phyloP scores from a whole-genome alignment of 2,888 invertebrate species.

The Epinotia ramella region DNA sequence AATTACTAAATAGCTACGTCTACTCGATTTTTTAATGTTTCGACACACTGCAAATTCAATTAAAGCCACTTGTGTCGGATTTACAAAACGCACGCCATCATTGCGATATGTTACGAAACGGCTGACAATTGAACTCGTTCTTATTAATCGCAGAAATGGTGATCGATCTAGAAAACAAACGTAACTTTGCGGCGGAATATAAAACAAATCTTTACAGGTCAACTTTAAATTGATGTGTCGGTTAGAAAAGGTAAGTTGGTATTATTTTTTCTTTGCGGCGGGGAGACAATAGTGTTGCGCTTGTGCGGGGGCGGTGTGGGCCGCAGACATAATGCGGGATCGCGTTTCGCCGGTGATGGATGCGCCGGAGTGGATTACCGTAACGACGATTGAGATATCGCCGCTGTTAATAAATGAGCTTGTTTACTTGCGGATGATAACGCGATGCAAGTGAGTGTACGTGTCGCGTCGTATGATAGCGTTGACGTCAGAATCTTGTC shows the following conservation, averaged over 20 bases:
- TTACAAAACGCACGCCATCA: constrained; percentile 37
- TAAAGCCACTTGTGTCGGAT: constrained; percentile 40
- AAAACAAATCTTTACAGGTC: not conserved
- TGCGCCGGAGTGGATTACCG: constrained; percentile 43
- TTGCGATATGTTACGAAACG: constrained; percentile 33
- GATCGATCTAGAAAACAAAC: constrained; percentile 41
- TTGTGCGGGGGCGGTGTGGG: constrained; percentile 52
- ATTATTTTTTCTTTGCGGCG: constrained; percentile 52
- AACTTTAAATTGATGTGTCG: not conserved
- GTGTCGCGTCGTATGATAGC: not conserved
- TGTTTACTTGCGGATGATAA: constrained; percentile 16
- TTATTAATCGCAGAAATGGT: constrained; percentile 42
- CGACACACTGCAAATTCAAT: constrained; percentile 36
- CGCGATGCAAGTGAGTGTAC: not conserved
- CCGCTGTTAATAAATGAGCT: constrained; percentile 34
- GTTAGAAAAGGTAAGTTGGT: constrained; percentile 35
- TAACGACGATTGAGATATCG: constrained; percentile 35
- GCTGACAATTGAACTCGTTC: constrained; percentile 40
- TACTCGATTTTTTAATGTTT: constrained; percentile 25
- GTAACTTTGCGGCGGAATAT: constrained; percentile 5
- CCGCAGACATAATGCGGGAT: constrained; percentile 51
- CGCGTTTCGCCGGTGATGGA: constrained; percentile 40
- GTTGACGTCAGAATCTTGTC: constrained; percentile 13
- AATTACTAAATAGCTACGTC: constrained; percentile 21
- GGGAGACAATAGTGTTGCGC: constrained; percentile 54